Evolutionary conservation across 2,113 vertebrate species (phyloP).

Genomic region (Lipophrys pholis): DNA sequence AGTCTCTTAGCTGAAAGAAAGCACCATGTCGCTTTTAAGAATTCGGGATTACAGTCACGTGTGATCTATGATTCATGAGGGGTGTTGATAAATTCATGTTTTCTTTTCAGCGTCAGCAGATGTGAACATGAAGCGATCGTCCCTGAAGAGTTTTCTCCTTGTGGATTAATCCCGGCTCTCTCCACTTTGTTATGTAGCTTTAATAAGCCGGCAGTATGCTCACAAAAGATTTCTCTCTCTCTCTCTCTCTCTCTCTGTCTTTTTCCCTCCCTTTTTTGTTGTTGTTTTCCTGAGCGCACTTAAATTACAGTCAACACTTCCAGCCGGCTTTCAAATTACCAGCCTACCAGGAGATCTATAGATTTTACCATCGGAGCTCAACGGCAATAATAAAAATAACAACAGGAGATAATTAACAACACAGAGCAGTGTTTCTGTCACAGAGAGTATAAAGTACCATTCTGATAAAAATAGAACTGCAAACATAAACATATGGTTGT

Average conservation of each 20-base stretch:
- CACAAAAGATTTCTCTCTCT: neutral
- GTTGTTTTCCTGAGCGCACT: neutral
- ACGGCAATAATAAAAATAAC: neutral
- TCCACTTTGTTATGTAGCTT: neutral
- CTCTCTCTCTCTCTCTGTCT: neutral
- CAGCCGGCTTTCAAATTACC: constrained; percentile 8
- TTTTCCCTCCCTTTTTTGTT: neutral
- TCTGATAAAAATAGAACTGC: neutral
- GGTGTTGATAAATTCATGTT: constrained; percentile 50
- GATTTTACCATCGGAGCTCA: neutral
- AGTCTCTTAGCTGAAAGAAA: neutral
- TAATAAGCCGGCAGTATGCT: neutral
- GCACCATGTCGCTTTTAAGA: constrained; percentile 18
- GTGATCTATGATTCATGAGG: constrained; percentile 66
- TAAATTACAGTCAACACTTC: neutral
- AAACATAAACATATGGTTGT: neutral
- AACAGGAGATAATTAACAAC: neutral
- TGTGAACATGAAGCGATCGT: constrained; percentile 35
- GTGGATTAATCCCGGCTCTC: constrained; percentile 11
- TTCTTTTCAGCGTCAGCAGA: constrained; percentile 37
- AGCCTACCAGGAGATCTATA: neutral
- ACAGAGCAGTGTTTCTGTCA: neutral
- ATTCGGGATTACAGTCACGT: constrained; percentile 44
- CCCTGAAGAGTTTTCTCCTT: constrained; percentile 17
- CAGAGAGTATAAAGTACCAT: neutral